Evolutionary conservation across 1,140 invertebrate genomes (phyloP).

Genomic region (Euura lappo): DNA sequence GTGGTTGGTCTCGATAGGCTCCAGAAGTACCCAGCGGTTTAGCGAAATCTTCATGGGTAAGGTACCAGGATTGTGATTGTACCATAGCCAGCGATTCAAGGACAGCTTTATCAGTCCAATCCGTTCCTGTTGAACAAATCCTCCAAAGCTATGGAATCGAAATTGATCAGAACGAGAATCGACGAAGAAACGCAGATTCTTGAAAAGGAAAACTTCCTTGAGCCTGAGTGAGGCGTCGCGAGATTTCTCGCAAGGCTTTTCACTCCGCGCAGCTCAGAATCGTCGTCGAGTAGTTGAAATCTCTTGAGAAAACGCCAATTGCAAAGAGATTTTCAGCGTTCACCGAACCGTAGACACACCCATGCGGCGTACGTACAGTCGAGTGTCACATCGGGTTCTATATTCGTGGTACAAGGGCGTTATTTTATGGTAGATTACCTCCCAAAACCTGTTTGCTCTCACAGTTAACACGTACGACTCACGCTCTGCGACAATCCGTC

Average conservation of each 20-base stretch:
- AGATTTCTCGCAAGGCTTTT: background rate
- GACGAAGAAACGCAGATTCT: too few relatives aligned
- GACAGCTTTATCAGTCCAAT: background rate
- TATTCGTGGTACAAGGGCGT: conserved; percentile 5
- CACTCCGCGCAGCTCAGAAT: background rate
- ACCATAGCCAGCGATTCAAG: background rate
- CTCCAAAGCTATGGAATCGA: background rate
- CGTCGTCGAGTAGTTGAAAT: background rate
- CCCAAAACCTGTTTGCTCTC: conserved; percentile 2
- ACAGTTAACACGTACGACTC: conserved; percentile 2
- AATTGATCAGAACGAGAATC: too few relatives aligned
- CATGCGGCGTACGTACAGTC: background rate
- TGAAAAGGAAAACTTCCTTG: too few relatives aligned
- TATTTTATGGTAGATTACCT: conserved; percentile 7
- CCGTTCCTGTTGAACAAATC: background rate
- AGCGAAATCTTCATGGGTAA: background rate
- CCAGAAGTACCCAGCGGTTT: background rate
- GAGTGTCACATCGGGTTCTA: background rate
- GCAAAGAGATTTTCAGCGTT: background rate
- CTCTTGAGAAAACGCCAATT: conserved; percentile 4
- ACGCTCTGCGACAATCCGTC: background rate
- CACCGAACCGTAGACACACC: background rate
- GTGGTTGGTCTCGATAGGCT: background rate
- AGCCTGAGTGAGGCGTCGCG: too few relatives aligned
- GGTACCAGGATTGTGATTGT: background rate